phyloP scores from a whole-genome alignment of 2,113 vertebrate genomes.

The Etia nguti region DNA sequence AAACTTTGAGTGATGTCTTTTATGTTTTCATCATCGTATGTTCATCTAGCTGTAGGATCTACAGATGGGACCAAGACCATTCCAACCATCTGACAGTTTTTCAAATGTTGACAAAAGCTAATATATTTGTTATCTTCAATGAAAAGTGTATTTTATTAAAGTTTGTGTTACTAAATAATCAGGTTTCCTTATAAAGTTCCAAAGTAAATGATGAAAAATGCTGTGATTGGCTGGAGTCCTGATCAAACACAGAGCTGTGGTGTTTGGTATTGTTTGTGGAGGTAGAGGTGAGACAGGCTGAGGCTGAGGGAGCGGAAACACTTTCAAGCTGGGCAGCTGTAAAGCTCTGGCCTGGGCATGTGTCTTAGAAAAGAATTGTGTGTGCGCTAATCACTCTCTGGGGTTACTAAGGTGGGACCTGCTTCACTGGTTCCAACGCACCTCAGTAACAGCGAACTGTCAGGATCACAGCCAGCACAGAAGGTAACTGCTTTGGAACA shows the following conservation, averaged over 20 bases:
- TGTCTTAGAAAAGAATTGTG: too few species aligned
- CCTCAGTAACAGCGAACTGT: not conserved
- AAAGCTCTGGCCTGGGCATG: not conserved
- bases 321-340: not conserved
- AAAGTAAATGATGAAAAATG: not conserved
- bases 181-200: not conserved
- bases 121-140: fast-evolving
- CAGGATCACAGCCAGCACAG: not conserved
- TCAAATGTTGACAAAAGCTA: not conserved
- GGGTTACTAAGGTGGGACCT: not conserved
- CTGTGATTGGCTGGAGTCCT: not conserved
- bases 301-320: not conserved
- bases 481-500: not conserved
- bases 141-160: not conserved
- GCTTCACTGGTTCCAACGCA: not conserved
- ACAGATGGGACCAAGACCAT: not conserved
- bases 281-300: not conserved
- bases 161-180: not conserved
- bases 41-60: not conserved
- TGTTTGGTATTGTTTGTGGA: not conserved
- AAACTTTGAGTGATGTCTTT: not conserved
- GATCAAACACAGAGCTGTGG: not conserved
- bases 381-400: not conserved
- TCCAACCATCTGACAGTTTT: not conserved
- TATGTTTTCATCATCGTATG: not conserved